Base-by-base conservation (phyloP, 2,113 vertebrate genomes). In the Proteles cristata region DNA sequence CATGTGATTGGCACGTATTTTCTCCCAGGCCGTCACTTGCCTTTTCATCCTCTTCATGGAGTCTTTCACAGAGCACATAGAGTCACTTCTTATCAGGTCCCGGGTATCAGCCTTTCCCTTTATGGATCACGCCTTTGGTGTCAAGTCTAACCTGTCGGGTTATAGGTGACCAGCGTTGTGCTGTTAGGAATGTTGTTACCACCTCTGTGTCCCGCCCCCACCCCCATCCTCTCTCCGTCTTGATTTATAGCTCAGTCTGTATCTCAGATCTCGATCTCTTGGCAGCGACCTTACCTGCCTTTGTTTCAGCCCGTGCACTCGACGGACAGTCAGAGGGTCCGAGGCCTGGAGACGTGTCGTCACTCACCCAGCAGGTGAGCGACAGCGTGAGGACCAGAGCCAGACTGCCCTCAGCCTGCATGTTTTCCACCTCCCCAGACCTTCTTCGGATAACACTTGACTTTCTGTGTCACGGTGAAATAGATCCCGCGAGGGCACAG, bases 401-500 rank as follows among this genome's bases (percentile, higher is more conserved):
- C 35, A 43, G 3, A 15, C 17, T 19, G 26, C 65, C 63, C 35
- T n/a, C 61, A 0, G 74, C 55, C 81, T 23, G 0, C 1, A 0
- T 11, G 31, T 50, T 48, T 81, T 11, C 76, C 10, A 5, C 14
- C 1, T 53, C 19, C n/a, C 93, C 50, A 4, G 23, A 58, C 35
- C 23, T 28, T 48, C 61, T 28, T 2, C 0, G 83, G 76, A 16
- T 11, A 45, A 25, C 63, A 2, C 17, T 28, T 23, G 26, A 11
- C 79, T 15, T 28, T 3, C 82, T 2, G 16, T 4, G 69, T 53
- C 84, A 43, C 2, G 7, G 11, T 7, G 61, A 35, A 50, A 3
- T 1, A 0, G 0, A 11, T 10, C 45, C 45, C 0, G 2, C 90
- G 3, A 1, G 39, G 15, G 11, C 15, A 5, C 50, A 17, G 84